Conservation (phyloP, 2,888 invertebrate genomes). For the Patella depressa region DNA sequence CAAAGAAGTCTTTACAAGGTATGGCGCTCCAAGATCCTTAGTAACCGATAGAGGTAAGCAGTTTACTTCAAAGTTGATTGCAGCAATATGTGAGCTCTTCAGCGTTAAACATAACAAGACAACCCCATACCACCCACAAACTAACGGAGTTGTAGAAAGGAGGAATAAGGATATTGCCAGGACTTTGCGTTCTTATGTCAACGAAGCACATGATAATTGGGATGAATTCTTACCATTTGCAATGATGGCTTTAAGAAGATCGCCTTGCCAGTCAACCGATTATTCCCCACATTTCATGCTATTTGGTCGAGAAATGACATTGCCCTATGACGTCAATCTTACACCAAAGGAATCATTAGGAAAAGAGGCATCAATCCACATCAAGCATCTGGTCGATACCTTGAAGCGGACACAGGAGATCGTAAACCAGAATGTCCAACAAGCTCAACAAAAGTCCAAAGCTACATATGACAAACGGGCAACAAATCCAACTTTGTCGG, state of each 20-base stretch:
- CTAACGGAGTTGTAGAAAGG: slow-evolving; percentile 39
- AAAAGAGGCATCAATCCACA: too few relatives aligned
- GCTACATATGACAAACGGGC: too few relatives aligned
- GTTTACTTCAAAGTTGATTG: slow-evolving; percentile 37
- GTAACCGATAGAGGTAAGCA: slow-evolving; percentile 40
- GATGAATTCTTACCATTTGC: slow-evolving; percentile 10
- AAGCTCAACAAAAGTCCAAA: too few relatives aligned
- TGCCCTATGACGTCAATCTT: slow-evolving; percentile 34
- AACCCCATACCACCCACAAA: slow-evolving; percentile 39
- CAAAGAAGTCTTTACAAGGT: too few relatives aligned
- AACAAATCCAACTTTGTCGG: too few relatives aligned
- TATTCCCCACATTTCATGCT: slow-evolving; percentile 36
- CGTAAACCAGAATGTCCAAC: too few relatives aligned
- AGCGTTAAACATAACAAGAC: slow-evolving; percentile 34
- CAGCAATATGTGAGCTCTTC: slow-evolving; percentile 39
- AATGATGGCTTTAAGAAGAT: slow-evolving; percentile 21
- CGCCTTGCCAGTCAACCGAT: slow-evolving; percentile 31
- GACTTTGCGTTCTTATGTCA: slow-evolving; percentile 15
- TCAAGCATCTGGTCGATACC: too few relatives aligned
- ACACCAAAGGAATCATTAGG: too few relatives aligned
- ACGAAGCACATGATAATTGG: slow-evolving; percentile 20
- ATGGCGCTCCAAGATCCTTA: slow-evolving; percentile 33
- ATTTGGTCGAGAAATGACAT: slow-evolving; percentile 39
- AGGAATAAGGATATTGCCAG: slow-evolving; percentile 29
- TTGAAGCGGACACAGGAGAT: too few relatives aligned